These are phyloP conservation scores for Platalea minor DNA, from an alignment of 2,797 vertebrate species.

Conservation along the genomic window DNA sequence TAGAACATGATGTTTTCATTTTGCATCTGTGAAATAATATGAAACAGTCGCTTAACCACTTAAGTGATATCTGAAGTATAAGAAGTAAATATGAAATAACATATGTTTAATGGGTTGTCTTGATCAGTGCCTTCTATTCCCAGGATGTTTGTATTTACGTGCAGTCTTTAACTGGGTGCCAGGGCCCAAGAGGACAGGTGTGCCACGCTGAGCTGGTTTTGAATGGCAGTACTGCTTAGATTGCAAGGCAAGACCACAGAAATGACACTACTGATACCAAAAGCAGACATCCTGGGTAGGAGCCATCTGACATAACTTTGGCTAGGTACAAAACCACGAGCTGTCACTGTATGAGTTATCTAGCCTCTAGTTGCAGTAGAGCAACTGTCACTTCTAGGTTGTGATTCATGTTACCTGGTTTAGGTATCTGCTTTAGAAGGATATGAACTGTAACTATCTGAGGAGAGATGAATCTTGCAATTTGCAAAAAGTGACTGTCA, in stretches of 20 bases:
- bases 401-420: not conserved
- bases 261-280: not conserved
- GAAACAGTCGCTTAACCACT: not conserved
- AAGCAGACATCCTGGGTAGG: not conserved
- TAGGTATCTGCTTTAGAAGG: not conserved
- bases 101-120: not conserved
- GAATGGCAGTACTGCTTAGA: not conserved
- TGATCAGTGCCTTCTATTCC: not conserved
- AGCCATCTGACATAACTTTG: not conserved
- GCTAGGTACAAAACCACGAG: not conserved
- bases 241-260: not conserved
- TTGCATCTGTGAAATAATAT: conserved; percentile 37
- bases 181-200: rapidly evolving
- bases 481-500: not conserved
- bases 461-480: not conserved
- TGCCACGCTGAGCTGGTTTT: not conserved
- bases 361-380: not conserved
- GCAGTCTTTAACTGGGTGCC: not conserved
- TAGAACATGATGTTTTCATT: not conserved
- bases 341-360: not conserved
- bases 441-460: not conserved
- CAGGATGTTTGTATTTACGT: not conserved
- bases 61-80: not conserved
- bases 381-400: not conserved
- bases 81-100: not conserved